Evolutionary conservation across 35 echinoderm and acorn worm genomes (phyloP), one percentile per base, ranked within the genome.

Genomic region (Anneissia japonica): DNA sequence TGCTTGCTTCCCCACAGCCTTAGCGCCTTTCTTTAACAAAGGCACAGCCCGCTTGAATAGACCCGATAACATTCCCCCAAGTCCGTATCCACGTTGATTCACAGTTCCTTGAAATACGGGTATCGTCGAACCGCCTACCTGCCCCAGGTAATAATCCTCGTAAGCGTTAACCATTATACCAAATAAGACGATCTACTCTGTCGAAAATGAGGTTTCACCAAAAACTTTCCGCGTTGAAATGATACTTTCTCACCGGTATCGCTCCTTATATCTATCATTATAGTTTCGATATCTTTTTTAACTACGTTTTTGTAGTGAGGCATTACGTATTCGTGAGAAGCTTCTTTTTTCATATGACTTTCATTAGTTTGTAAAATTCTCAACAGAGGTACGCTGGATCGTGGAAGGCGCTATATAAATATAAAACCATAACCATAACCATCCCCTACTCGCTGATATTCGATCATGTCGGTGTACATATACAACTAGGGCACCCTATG

Each of bases 181-280:
- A 94, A 45, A 45, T 76, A 32, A 3, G 92, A 43, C 40, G 87
- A 83, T 35, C 84, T 85, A 79, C 86, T 87, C 32, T 77, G 55
- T 55, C 84, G 77, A 74, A 94, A 94, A 38, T 87, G 86, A 37
- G 88, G 80, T 79, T 83, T 88, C 26, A 51, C 73, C 10, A 84
- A 77, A 31, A 88, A 33, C 38, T 84, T 83, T 36, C 91, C 86
- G 26, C 86, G 39, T 41, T 92, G 39, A 83, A 88, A 93, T 84
- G 80, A 81, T 16, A 93, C 72, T 46, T 83, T 81, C 34, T 84
- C 86, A 14, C 86, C 86, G 16, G 76, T 79, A 39, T 93, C 84
- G 36, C 77, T 76, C 81, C 91, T 87, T 89, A 94, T 91, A 87
- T 90, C 77, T 34, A 84, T 84, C 36, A 84, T 38, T 13, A 91